Evolutionary conservation across 2,888 invertebrate genomes (phyloP), one percentile per base, ranked within the genome.

Genomic region (Machimus atricapillus): DNA sequence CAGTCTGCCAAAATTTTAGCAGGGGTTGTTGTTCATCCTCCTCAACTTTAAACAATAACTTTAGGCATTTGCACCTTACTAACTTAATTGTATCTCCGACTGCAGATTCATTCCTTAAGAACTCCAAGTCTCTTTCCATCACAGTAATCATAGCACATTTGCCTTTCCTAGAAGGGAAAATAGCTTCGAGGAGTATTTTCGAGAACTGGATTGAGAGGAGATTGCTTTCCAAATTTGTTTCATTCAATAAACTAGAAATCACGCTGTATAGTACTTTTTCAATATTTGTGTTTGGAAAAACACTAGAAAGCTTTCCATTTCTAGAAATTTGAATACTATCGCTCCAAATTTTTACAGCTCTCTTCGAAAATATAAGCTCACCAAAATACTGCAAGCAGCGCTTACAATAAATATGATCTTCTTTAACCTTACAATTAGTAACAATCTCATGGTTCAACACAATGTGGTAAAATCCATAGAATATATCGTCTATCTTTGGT

Each of bases 321-420:
- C 37, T 77, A n/a, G 23, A 9, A n/a, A 77, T 27, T 14, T 2
- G 19, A 7, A 77, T 73, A 73, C 56, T 52, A 66, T 88, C 88
- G n/a, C 85, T 87, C 87, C 87, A 88, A 27, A 88, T n/a, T 27
- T 87, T 87, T 8, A 87, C 5, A 8, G 85, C 85, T 14, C 85
- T 87, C n/a, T 58, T 86, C 5, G 40, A 31, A 83, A 76, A 76
- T 6, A 52, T 37, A 77, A 73, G 58, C 66, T 89, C 82, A 16
- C 89, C 89, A 6, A 89, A n/a, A 27, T 88, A 86, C 74, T 88
- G 83, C n/a, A 88, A 52, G 58, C 89, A 89, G 9, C 88, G 77
- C n/a, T 87, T 85, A 43, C 89, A 89, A 52, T 89, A 87, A 43
- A 88, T 40, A 56, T 85, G 43, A 27, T 74, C 56, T n/a, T 87